A percentile compares a stretch with the other conserved stretches of the same genome.
Evolutionary conservation across 2,113 vertebrate genomes (phyloP).

Genomic region (Datnioides undecimradiatus): DNA sequence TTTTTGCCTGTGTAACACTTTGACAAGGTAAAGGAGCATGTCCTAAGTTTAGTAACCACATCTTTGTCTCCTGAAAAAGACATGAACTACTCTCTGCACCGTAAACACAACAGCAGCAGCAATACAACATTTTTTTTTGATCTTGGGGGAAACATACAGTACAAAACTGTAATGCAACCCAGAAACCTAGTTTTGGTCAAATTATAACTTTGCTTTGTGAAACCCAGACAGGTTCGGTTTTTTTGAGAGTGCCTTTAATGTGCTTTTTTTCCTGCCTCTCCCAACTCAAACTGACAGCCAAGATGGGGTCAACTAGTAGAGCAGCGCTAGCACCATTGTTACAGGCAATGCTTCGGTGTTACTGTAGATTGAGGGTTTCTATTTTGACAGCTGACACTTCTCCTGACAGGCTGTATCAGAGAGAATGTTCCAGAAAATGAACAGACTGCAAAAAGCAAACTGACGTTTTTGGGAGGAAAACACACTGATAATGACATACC

Average conservation of each 20-base stretch:
- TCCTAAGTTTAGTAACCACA: background rate
- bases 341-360: conserved; percentile 55
- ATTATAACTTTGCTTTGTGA: conserved; percentile 57
- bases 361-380: conserved; percentile 70
- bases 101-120: background rate
- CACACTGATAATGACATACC: conserved; percentile 37
- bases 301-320: conserved; percentile 66
- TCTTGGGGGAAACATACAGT: conserved; percentile 8
- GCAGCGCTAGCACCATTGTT: conserved; percentile 55
- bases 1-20: background rate
- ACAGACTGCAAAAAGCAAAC: conserved; percentile 43
- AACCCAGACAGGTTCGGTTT: conserved; percentile 1
- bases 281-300: conserved; percentile 58
- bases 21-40: background rate
- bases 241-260: conserved; percentile 43
- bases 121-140: conserved; percentile 14
- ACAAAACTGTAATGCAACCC: conserved; percentile 46
- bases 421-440: conserved; percentile 57
- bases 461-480: conserved; percentile 31
- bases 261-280: conserved; percentile 21
- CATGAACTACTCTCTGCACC: background rate
- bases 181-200: conserved; percentile 73
- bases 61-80: conserved; percentile 6
- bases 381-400: conserved; percentile 72
- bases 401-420: conserved; percentile 59